These are phyloP conservation scores for Mastomys natalensis DNA, from an alignment of 2,113 vertebrate species.

Conservation along the genomic window DNA sequence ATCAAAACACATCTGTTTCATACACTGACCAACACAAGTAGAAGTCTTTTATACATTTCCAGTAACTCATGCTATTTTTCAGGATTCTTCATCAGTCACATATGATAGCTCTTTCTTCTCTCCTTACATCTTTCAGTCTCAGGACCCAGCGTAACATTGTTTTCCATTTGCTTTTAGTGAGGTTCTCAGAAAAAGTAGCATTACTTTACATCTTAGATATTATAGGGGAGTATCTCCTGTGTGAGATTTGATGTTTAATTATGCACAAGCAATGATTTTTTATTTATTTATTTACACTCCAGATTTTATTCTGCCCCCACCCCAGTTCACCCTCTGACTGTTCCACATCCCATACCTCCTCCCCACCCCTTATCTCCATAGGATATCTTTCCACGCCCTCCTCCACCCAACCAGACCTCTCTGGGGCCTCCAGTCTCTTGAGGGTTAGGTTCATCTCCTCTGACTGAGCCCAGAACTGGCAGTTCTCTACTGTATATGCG, in stretches of 20 bases:
- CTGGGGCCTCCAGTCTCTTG: no score
- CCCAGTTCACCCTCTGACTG: no score
- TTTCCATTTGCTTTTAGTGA: neutral
- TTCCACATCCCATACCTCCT: no score
- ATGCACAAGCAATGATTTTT: neutral
- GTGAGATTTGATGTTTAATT: slow-evolving; percentile 56
- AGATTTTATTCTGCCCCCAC: no score
- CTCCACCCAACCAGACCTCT: no score
- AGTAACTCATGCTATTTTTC: slow-evolving; percentile 13
- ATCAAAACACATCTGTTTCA: slow-evolving; percentile 41
- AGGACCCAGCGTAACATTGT: neutral
- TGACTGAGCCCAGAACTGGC: no score
- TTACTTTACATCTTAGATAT: slow-evolving; percentile 32
- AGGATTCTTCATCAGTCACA: slow-evolving; percentile 59
- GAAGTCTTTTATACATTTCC: slow-evolving; percentile 33
- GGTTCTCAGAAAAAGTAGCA: slow-evolving; percentile 32
- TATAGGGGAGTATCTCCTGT: slow-evolving; percentile 8
- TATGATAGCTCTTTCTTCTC: neutral
- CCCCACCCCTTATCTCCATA: no score
- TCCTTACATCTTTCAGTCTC: neutral
- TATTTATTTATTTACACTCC: no score
- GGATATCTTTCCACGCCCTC: no score
- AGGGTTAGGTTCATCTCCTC: no score
- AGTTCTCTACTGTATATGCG: no score
- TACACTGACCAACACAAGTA: slow-evolving; percentile 19